These are phyloP conservation scores for Peromyscus maniculatus DNA, from an alignment of 2,113 vertebrate species.

Conservation along the genomic window DNA sequence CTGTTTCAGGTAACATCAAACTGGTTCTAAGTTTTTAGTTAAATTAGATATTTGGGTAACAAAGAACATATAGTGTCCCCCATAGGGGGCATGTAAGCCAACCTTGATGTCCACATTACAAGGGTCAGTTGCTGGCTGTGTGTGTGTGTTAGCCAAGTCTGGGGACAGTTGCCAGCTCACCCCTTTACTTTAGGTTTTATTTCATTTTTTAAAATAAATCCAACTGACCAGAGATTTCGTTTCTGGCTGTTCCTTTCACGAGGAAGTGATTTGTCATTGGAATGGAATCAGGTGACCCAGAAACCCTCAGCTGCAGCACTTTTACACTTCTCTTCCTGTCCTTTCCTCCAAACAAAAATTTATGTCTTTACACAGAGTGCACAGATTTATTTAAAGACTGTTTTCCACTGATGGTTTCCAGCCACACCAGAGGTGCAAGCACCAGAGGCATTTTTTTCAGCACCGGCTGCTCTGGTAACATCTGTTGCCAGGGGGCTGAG, in stretches of 20 bases:
- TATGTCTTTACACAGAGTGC: constrained; percentile 19
- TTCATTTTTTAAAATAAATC: constrained; percentile 2
- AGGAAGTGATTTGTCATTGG: constrained; percentile 59
- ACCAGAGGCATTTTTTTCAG: not conserved
- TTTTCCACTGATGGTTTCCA: constrained; percentile 69
- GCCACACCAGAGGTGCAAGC: constrained; percentile 2
- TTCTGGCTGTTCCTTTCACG: not conserved
- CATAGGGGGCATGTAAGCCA: not conserved
- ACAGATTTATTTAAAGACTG: not conserved
- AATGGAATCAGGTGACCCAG: constrained; percentile 36
- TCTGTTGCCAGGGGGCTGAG: not conserved
- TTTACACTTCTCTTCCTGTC: not conserved
- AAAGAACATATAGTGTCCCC: not conserved
- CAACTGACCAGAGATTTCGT: not conserved
- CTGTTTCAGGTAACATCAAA: not conserved
- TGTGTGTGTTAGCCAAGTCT: not conserved
- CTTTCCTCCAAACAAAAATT: constrained; percentile 57
- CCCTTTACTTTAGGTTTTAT: not conserved
- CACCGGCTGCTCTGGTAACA: not conserved
- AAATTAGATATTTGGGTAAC: not conserved
- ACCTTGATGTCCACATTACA: not conserved
- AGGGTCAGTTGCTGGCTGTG: not conserved
- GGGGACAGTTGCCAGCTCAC: not conserved
- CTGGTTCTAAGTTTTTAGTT: not conserved
- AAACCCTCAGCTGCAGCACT: not conserved